Evolutionary conservation across 2,113 vertebrate species (phyloP), one percentile per base, ranked within the genome.

Genomic region (Gnathonemus longibarbis): DNA sequence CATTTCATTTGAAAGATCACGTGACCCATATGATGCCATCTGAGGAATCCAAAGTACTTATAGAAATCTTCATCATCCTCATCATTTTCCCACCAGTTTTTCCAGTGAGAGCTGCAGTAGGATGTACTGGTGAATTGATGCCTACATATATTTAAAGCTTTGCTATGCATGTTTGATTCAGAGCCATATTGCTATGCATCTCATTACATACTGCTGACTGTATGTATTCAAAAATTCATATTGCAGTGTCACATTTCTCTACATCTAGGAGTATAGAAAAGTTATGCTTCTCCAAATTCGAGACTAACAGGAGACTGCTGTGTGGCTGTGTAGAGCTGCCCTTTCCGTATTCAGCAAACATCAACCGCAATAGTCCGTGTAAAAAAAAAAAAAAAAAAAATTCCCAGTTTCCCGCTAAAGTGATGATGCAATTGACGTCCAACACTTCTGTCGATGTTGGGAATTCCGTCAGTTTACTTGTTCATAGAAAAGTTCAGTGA

Each of bases 131-230:
- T 35, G 50, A 83, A 49, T 84, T 21, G 31, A 77, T 89, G 31
- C 9, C 88, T 50, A 39, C 31, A 8, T 45, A 13, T 31, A 46
- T 19, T n/a, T 89, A 15, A 84, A 83, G 49, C 88, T 56, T 56
- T 89, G 74, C 35, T 89, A 42, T 80, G 35, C 74, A 83, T 45
- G 19, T 85, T 48, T 85, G 42, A 89, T 62, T 84, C 77, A 89
- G 49, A 89, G 77, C 52, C 77, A 62, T 84, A 89, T 80, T 58
- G 74, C 84, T 21, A 84, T 45, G 52, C 31, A 85, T 85, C 46
- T 85, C 77, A 84, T 48, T 50, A 87, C 31, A 88, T 70, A 24
- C 50, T 62, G 21, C 21, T 35, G 35, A 39, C 42, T 77, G 42
- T 89, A 77, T 46, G 42, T 46, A 19, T 35, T 39, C 31, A 80